Conservation (phyloP, 2,888 invertebrate genomes). For the Diloba caeruleocephala region DNA sequence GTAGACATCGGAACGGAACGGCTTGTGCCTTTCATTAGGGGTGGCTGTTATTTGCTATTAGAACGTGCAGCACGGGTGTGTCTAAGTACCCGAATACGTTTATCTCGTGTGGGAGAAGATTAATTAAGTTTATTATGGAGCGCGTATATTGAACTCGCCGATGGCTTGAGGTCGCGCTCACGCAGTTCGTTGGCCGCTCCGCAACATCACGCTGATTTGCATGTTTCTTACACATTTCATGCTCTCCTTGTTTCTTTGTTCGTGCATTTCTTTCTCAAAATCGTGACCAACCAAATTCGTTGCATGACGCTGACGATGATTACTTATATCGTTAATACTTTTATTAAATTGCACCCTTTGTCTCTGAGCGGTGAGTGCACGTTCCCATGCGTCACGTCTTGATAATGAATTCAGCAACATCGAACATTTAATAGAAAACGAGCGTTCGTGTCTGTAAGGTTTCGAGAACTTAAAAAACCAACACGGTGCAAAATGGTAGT, state of each 20-base stretch:
- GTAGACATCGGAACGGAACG: slow-evolving; percentile 20
- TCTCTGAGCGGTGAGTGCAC: slow-evolving; percentile 38
- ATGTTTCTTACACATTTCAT: slow-evolving; percentile 72
- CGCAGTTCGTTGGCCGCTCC: slow-evolving; percentile 70
- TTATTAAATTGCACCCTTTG: slow-evolving; percentile 46
- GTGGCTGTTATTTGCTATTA: slow-evolving; percentile 46
- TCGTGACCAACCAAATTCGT: slow-evolving; percentile 69
- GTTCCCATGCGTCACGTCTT: slow-evolving; percentile 30
- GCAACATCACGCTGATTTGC: slow-evolving; percentile 75
- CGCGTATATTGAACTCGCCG: slow-evolving; percentile 44
- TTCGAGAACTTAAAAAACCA: slow-evolving; percentile 50
- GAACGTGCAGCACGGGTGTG: slow-evolving; percentile 37
- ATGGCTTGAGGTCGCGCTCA: slow-evolving; percentile 64
- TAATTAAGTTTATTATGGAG: slow-evolving; percentile 57
- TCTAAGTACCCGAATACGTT: slow-evolving; percentile 55
- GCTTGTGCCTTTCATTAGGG: slow-evolving; percentile 35
- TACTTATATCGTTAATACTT: slow-evolving; percentile 40
- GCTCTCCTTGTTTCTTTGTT: slow-evolving; percentile 70
- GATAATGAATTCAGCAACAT: slow-evolving; percentile 40
- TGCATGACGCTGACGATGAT: slow-evolving; percentile 56
- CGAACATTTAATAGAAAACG: slow-evolving; percentile 53
- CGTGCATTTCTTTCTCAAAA: slow-evolving; percentile 65
- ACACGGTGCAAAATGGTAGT: slow-evolving; percentile 48
- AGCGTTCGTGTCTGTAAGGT: slow-evolving; percentile 49
- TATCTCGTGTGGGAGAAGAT: slow-evolving; percentile 62